Evolutionary conservation across 2,888 invertebrate species (phyloP).

Genomic region (Carabus problematicus): DNA sequence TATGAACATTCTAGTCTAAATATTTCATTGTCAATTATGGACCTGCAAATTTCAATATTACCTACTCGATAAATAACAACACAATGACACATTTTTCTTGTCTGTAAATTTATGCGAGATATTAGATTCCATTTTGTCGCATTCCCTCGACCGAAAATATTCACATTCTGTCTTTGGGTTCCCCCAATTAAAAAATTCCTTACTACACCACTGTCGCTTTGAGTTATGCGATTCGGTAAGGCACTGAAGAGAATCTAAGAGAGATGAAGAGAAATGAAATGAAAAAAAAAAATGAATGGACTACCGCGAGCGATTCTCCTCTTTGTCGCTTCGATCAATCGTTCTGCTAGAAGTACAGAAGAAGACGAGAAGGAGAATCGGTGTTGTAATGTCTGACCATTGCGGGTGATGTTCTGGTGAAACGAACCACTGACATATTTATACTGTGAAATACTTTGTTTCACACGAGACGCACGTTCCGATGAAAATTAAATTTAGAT

Average conservation of each 20-base stretch:
- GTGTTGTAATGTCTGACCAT: conserved; percentile 7
- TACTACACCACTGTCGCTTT: conserved; percentile 24
- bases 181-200: conserved; percentile 38
- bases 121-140: conserved; percentile 13
- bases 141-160: conserved; percentile 8
- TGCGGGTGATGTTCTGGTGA: neutral
- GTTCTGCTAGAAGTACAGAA: neutral
- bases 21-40: no score
- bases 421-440: no score
- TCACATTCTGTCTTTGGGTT: conserved; percentile 3
- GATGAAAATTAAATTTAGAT: no score
- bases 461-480: no score
- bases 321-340: neutral
- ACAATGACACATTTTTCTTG: no score
- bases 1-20: no score
- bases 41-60: no score
- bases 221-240: conserved; percentile 34
- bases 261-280: conserved; percentile 4
- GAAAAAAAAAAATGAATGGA: neutral
- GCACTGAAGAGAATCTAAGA: conserved; percentile 24
- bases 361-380: neutral
- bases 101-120: neutral
- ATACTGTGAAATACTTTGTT: no score
- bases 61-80: no score
- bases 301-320: neutral